Evolutionary conservation across 2,113 vertebrate species (phyloP), one percentile per base, ranked within the genome.

Genomic region (Egretta garzetta): DNA sequence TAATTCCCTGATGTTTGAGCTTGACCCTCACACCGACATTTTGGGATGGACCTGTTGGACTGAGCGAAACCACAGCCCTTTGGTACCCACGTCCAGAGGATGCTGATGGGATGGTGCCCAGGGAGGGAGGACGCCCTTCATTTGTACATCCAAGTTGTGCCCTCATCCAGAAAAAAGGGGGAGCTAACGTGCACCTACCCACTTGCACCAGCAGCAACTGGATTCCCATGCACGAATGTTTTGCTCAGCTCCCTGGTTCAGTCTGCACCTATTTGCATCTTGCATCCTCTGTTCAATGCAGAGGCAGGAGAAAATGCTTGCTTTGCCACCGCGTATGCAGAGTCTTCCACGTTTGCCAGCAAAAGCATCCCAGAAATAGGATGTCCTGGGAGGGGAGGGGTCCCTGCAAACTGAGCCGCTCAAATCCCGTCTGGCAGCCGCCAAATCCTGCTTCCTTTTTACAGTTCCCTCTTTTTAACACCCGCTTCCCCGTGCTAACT

Each of bases 211-310:
- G 47, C 76, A 68, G 53, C 58, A 12, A 5, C 26, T 14, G 60
- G 21, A 12, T 21, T 41, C 30, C 81, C 0, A 0, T 4, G n/a
- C 71, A 21, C 0, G 0, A 20, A 12, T 0, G n/a, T 32, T 75
- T 53, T 79, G 55, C 77, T 68, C 55, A 4, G 73, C 43, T n/a
- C 58, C 63, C 13, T 4, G n/a, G 15, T 47, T 67, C 68, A 17
- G 20, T 10, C 56, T 45, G 74, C 39, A 7, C 20, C 58, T 22
- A 4, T 41, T 10, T 76, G 18, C 41, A 41, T 41, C 90, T 49
- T 28, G 43, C 71, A 41, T 1, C 43, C 55, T 39, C 66, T 2
- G 35, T 2, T 72, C 80, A 14, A 9, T 4, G 37, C 83, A 88
- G 55, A 58, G 62, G 10, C 30, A 66, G 39, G 27, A 74, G 59